phyloP scores from a whole-genome alignment of 2,113 vertebrate species.

The Calidris pugnax region DNA sequence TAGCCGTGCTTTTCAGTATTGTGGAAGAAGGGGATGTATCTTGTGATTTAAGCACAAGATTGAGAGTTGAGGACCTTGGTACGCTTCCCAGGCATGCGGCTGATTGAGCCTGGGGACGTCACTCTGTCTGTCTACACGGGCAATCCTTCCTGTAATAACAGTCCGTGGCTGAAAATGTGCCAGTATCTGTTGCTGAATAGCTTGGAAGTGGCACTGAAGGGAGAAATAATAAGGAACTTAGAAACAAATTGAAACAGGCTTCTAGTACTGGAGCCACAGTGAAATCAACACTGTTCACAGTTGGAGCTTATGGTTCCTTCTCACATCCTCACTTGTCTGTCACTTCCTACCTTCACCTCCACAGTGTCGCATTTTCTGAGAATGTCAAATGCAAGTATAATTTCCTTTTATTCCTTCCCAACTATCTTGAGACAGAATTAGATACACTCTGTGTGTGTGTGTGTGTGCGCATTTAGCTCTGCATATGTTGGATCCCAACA shows the following conservation, averaged over 20 bases:
- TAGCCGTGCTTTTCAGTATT: background rate
- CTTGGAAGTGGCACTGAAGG: background rate
- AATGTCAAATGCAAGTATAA: background rate
- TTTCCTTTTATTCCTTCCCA: background rate
- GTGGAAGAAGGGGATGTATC: background rate
- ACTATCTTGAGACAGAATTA: background rate
- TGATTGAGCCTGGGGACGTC: background rate
- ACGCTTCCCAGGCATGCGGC: background rate
- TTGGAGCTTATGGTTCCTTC: constrained; percentile 9
- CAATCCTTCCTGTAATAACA: background rate
- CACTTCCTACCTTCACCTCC: constrained; percentile 41
- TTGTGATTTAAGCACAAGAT: background rate
- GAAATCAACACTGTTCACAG: background rate
- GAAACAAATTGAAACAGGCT: background rate
- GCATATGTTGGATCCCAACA: background rate
- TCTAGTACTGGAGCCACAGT: background rate
- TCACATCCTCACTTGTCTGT: constrained; percentile 43
- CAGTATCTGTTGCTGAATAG: background rate
- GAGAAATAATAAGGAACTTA: background rate
- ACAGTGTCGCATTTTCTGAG: background rate
- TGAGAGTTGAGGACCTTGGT: background rate
- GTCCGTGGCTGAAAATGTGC: background rate
- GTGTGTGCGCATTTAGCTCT: background rate
- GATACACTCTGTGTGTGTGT: background rate
- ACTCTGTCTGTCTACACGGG: background rate